These are phyloP conservation scores for Venustaconcha ellipsiformis DNA, from an alignment of 1,140 invertebrate genomes.

Conservation along the genomic window DNA sequence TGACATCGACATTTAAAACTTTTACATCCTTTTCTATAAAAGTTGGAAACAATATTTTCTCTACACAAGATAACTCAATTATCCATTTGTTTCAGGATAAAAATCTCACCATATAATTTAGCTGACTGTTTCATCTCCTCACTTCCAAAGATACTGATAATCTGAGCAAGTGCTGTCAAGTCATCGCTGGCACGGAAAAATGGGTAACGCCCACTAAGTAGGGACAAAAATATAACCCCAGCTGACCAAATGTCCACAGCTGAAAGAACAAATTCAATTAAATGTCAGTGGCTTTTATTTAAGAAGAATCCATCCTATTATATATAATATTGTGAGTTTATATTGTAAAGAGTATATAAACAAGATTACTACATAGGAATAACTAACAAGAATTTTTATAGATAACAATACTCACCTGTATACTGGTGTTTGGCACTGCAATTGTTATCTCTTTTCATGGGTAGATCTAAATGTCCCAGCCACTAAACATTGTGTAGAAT, in stretches of 20 bases:
- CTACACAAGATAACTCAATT: background rate
- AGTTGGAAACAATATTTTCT: too few relatives aligned
- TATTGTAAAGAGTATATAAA: too few relatives aligned
- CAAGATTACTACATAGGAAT: too few relatives aligned
- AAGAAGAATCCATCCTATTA: background rate
- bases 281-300: background rate
- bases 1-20: too few relatives aligned
- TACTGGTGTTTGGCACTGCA: too few relatives aligned
- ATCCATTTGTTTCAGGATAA: background rate
- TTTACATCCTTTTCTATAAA: too few relatives aligned
- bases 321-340: background rate
- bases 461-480: too few relatives aligned
- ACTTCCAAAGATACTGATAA: conserved; percentile 84
- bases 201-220: conserved; percentile 84
- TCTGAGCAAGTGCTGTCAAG: conserved; percentile 84
- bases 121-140: conserved; percentile 78
- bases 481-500: too few relatives aligned
- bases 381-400: too few relatives aligned
- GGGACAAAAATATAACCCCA: conserved; percentile 86
- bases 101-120: conserved; percentile 75
- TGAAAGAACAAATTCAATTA: conserved; percentile 52
- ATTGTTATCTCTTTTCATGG: too few relatives aligned
- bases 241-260: conserved; percentile 92
- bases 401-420: too few relatives aligned
- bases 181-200: conserved; percentile 88